A percentile compares a stretch with the other conserved stretches of the same genome.
These are phyloP conservation scores for Drosophila picticornis DNA, from an alignment of 2,888 invertebrate genomes.

Conservation along the genomic window DNA sequence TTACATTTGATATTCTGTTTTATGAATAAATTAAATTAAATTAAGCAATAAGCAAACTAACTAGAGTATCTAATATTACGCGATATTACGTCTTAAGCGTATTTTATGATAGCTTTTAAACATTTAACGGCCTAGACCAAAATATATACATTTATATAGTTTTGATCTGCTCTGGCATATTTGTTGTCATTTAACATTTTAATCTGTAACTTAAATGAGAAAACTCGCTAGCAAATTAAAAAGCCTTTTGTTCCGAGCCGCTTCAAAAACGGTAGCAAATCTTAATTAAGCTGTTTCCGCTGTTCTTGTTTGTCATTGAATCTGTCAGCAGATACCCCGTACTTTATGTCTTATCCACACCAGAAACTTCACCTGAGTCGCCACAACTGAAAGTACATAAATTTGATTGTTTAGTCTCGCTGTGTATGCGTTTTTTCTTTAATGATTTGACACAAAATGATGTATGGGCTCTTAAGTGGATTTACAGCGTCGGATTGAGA, in stretches of 20 bases:
- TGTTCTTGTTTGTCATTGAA: slow-evolving; percentile 34
- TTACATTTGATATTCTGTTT: slow-evolving; percentile 62
- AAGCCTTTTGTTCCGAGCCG: slow-evolving; percentile 70
- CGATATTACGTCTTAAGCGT: slow-evolving; percentile 73
- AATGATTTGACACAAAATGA: slow-evolving; percentile 55
- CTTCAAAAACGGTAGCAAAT: slow-evolving; percentile 65
- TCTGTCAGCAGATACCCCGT: slow-evolving; percentile 7
- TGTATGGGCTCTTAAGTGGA: slow-evolving; percentile 52
- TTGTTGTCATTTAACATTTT: slow-evolving; percentile 63
- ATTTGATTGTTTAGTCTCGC: slow-evolving; percentile 14
- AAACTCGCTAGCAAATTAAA: slow-evolving; percentile 56
- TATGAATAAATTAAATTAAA: slow-evolving; percentile 81
- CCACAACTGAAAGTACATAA: slow-evolving; percentile 74
- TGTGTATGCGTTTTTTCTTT: slow-evolving; percentile 18
- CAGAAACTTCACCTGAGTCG: slow-evolving; percentile 80
- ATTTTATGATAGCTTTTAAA: slow-evolving; percentile 63
- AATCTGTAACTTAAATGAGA: slow-evolving; percentile 66
- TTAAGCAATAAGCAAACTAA: slow-evolving; percentile 79
- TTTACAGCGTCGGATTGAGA: slow-evolving; percentile 12
- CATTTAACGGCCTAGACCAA: slow-evolving; percentile 51
- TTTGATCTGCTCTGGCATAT: slow-evolving; percentile 43
- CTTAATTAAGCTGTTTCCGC: slow-evolving; percentile 53
- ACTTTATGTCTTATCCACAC: slow-evolving; percentile 68
- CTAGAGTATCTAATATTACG: slow-evolving; percentile 73
- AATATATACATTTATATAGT: slow-evolving; percentile 20